Evolutionary conservation across 1,140 invertebrate genomes (phyloP).

Genomic region (Drosophila micromelanica): DNA sequence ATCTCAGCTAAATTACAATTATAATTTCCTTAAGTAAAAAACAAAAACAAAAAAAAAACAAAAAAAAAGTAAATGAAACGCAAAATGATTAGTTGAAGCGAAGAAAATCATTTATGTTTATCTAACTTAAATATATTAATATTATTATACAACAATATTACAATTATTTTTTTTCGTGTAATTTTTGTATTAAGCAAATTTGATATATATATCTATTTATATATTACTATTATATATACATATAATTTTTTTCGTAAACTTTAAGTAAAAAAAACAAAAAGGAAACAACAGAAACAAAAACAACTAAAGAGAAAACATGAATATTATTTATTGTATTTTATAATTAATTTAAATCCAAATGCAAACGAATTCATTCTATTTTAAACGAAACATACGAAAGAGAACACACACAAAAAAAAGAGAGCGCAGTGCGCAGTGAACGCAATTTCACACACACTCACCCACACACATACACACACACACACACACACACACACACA

Average conservation of each 20-base stretch:
- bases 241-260: slow-evolving; percentile 69
- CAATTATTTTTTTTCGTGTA: slow-evolving; percentile 68
- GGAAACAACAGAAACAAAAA: slow-evolving; percentile 51
- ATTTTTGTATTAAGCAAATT: slow-evolving; percentile 61
- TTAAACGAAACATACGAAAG: slow-evolving; percentile 41
- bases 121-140: slow-evolving; percentile 51
- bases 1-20: slow-evolving; percentile 72
- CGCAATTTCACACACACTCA: neutral
- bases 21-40: slow-evolving; percentile 59
- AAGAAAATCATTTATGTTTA: slow-evolving; percentile 36
- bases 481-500: neutral
- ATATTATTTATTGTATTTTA: slow-evolving; percentile 81
- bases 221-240: slow-evolving; percentile 43
- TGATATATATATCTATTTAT: slow-evolving; percentile 45
- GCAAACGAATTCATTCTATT: slow-evolving; percentile 46
- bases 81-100: slow-evolving; percentile 18
- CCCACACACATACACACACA: slow-evolving; percentile 2
- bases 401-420: slow-evolving; percentile 16
- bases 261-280: slow-evolving; percentile 57
- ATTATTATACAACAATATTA: slow-evolving; percentile 55
- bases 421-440: slow-evolving; percentile 4
- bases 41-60: slow-evolving; percentile 29
- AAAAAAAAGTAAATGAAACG: slow-evolving; percentile 13
- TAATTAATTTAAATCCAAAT: slow-evolving; percentile 71
- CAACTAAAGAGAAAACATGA: slow-evolving; percentile 36